phyloP scores from a whole-genome alignment of 2,888 invertebrate genomes.

The Ichneumoninae sp. region DNA sequence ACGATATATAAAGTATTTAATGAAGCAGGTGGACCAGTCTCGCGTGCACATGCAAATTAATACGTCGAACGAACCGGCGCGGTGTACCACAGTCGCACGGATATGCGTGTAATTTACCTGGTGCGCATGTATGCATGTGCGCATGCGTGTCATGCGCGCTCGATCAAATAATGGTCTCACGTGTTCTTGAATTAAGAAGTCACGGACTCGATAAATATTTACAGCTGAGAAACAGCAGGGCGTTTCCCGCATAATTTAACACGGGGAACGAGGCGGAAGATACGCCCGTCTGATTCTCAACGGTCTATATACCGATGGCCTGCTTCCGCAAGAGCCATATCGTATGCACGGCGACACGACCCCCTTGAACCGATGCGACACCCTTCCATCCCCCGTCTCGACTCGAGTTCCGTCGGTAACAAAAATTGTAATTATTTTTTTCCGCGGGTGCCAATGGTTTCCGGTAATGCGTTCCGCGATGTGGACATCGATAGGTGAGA shows the following conservation, averaged over 20 bases:
- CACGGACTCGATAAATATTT: not conserved
- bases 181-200: not conserved
- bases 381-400: not conserved
- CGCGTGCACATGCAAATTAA: constrained; percentile 69
- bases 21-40: constrained; percentile 54
- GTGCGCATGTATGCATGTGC: not conserved
- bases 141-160: not conserved
- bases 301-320: too few relatives aligned
- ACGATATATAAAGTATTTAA: constrained; percentile 26
- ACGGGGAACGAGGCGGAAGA: not conserved
- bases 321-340: too few relatives aligned
- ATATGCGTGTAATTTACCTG: constrained; percentile 17
- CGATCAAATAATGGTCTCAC: constrained; percentile 5
- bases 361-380: not conserved
- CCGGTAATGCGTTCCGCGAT: not conserved
- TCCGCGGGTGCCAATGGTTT: too few relatives aligned
- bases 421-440: too few relatives aligned
- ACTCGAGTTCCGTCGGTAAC: not conserved
- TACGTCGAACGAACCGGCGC: constrained; percentile 62
- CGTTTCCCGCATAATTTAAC: not conserved
- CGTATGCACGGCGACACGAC: too few relatives aligned
- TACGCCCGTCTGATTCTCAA: not conserved
- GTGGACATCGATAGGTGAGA: not conserved
- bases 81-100: constrained; percentile 46
- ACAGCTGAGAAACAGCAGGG: not conserved